These are phyloP conservation scores for Plebejus argus DNA, from an alignment of 2,888 invertebrate genomes.

Conservation along the genomic window DNA sequence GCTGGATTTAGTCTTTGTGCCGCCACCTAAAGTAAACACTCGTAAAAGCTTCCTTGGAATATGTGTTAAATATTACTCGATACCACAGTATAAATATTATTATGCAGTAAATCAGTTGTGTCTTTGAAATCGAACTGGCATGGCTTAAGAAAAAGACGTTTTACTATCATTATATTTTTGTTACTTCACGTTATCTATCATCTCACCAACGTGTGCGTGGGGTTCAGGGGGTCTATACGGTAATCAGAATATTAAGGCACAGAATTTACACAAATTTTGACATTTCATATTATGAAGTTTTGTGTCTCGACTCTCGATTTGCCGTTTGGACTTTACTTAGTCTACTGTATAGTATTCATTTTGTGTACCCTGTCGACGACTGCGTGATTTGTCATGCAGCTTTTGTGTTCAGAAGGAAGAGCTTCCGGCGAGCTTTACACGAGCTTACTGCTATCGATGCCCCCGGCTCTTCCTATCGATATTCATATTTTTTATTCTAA, in stretches of 20 bases:
- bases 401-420: constrained; percentile 76
- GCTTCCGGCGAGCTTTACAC: constrained; percentile 63
- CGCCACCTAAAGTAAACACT: constrained; percentile 71
- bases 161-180: background rate
- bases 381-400: constrained; percentile 76
- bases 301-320: background rate
- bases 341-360: background rate
- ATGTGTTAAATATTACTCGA: constrained; percentile 40
- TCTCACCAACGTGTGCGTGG: background rate
- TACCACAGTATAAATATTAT: background rate
- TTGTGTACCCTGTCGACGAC: background rate
- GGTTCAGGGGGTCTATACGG: background rate
- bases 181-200: no score
- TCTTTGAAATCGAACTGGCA: background rate
- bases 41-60: constrained; percentile 62
- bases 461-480: constrained; percentile 70
- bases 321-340: background rate
- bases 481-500: constrained; percentile 56
- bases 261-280: background rate
- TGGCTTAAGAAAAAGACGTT: background rate
- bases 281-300: background rate
- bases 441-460: constrained; percentile 58
- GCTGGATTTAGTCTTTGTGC: constrained; percentile 75
- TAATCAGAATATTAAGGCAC: background rate
- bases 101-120: background rate